Percentiles rank a stretch among this genome's conserved stretches.
These are phyloP conservation scores for Spinibarbus caldwelli DNA, from an alignment of 2,797 vertebrate genomes.

Conservation along the genomic window DNA sequence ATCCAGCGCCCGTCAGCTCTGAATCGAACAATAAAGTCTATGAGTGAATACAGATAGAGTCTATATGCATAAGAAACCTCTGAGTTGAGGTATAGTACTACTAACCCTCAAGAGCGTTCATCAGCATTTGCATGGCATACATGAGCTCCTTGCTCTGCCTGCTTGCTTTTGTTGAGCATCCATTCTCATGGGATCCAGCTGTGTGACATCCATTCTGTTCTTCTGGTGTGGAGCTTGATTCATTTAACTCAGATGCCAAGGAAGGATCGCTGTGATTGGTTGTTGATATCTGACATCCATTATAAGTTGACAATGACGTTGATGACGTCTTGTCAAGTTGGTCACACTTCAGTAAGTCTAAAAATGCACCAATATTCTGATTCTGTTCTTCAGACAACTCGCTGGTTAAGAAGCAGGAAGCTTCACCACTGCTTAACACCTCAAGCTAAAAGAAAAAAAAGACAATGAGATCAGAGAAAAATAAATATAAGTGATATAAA, in stretches of 20 bases:
- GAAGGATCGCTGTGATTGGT: constrained; percentile 12
- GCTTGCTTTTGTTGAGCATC: background rate
- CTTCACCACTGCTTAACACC: constrained; percentile 67
- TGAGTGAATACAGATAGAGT: constrained; percentile 10
- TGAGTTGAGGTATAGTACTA: constrained; percentile 15
- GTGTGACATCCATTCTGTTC: background rate
- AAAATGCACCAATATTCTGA: constrained; percentile 63
- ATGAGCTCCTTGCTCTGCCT: constrained; percentile 64
- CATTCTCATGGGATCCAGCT: background rate
- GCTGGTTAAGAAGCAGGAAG: constrained; percentile 41
- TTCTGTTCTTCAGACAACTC: constrained; percentile 61
- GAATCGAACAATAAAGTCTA: constrained; percentile 16
- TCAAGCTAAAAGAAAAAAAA: constrained; percentile 84
- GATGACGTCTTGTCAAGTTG: background rate
- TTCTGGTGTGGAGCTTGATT: background rate
- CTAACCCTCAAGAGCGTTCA: constrained; percentile 88
- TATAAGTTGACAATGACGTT: background rate
- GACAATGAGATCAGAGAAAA: background rate
- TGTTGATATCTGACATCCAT: background rate
- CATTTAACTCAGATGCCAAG: background rate
- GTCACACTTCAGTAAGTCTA: constrained; percentile 59
- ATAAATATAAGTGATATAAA: background rate
- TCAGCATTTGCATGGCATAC: constrained; percentile 78
- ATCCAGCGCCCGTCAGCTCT: constrained; percentile 83
- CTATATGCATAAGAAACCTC: background rate